Evolutionary conservation across 2,888 invertebrate genomes (phyloP), one percentile per base, ranked within the genome.

Genomic region (Nephrotoma flavescens): DNA sequence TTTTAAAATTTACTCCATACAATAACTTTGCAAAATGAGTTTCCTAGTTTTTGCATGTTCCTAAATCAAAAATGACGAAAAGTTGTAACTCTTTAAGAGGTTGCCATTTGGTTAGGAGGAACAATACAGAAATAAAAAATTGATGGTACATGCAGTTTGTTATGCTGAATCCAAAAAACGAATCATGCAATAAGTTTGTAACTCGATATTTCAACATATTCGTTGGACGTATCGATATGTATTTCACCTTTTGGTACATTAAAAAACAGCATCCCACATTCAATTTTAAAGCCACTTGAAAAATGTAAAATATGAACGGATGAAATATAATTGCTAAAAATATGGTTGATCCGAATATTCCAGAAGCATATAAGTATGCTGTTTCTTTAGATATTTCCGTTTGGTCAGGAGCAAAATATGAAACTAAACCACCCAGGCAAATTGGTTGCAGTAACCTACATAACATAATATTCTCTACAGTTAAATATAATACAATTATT

Each of bases 301-400:
- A 93, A 41, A 95, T 93, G 19, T 92, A 94, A 91, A 95, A 94
- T 92, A 96, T 95, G 89, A 95, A 96, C 0, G 95, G 95, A 90
- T 96, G 96, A 88, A 95, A 93, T 86, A 94, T 92, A 83, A 95
- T 90, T 83, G 94, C 92, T 87, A 93, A 93, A 47, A 93, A 87
- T 6, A 93, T 90, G 45, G 93, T 93, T 87, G 93, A 92, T 4
- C 92, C 91, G 89, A 95, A 94, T 41, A 96, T 94, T 0, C 94
- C 94, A 0, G 92, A 90, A 0, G 95, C 95, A 90, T 95, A 95
- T 11, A 94, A 89, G 89, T 95, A 96, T 0, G 96, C 96, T 12
- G 94, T 91, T 0, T 92, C 89, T 19, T 92, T 89, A 0, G 92
- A 90, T 9, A 94, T 91, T 0, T 92, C 92, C 0, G 90, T 92